Conservation (phyloP, 2,888 invertebrate species). For the Rhopalosiphum nymphaeae region DNA sequence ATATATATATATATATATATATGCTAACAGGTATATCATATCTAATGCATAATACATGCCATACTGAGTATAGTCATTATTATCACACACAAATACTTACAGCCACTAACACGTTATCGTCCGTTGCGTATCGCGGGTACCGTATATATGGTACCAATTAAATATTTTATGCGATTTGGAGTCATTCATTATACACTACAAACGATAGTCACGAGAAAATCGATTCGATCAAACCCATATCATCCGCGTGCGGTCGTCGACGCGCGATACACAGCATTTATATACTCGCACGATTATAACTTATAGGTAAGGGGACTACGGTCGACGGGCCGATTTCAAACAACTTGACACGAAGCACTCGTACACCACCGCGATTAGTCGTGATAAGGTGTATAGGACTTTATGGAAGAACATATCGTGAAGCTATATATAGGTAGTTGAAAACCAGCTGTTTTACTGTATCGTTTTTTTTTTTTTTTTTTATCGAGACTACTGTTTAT, state of each 20-base stretch:
- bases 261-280: background rate
- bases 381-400: background rate
- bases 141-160: background rate
- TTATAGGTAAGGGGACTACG: background rate
- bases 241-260: too few species aligned
- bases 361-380: background rate
- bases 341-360: background rate
- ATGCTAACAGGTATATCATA: too few species aligned
- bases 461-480: background rate
- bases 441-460: background rate
- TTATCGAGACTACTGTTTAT: background rate
- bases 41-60: too few species aligned
- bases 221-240: background rate
- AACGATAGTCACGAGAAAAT: background rate
- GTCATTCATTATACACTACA: background rate
- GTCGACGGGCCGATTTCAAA: background rate
- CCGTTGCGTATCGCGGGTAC: background rate
- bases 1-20: too few species aligned
- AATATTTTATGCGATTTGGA: background rate
- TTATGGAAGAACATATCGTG: background rate
- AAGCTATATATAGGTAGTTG: background rate
- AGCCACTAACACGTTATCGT: too few species aligned
- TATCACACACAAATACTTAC: background rate
- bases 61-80: background rate
- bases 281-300: background rate